These are phyloP conservation scores for Hoplodrina blanda DNA, from an alignment of 2,888 invertebrate species.

Conservation along the genomic window DNA sequence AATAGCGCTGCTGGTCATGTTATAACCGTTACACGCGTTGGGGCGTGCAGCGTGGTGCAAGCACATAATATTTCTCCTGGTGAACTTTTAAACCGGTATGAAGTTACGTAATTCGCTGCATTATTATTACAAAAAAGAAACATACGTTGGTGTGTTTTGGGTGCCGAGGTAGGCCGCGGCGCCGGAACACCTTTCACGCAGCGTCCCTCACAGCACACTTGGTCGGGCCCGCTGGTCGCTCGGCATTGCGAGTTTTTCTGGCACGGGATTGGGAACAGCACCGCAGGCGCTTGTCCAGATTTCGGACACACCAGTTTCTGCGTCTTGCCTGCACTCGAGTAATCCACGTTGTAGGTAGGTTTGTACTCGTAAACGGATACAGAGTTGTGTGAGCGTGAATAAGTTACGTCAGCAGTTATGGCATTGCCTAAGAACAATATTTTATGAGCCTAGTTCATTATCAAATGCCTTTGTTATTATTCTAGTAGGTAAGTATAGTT, in stretches of 20 bases:
- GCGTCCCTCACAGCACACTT: constrained; percentile 88
- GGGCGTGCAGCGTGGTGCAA: neutral
- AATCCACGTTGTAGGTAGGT: constrained; percentile 61
- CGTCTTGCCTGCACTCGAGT: constrained; percentile 82
- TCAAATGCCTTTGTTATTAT: constrained; percentile 41
- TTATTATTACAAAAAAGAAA: constrained; percentile 38
- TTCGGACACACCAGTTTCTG: constrained; percentile 86
- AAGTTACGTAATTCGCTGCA: constrained; percentile 48
- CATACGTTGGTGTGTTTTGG: constrained; percentile 86
- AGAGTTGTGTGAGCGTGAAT: constrained; percentile 71
- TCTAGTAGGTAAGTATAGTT: neutral
- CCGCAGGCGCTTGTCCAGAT: constrained; percentile 76
- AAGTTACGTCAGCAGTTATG: constrained; percentile 74
- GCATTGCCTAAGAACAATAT: constrained; percentile 74
- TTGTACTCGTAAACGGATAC: constrained; percentile 69
- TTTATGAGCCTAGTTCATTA: constrained; percentile 70
- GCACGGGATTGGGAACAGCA: constrained; percentile 86
- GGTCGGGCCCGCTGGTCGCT: constrained; percentile 82
- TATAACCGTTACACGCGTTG: constrained; percentile 1
- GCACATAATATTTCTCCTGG: constrained; percentile 37
- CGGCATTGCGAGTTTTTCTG: constrained; percentile 87
- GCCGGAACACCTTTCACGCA: constrained; percentile 92
- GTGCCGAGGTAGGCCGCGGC: constrained; percentile 86
- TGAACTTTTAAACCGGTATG: constrained; percentile 51
- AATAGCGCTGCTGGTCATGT: neutral